phyloP scores from a whole-genome alignment of 2,113 vertebrate species.

The Chamaetylas fuelleborni region DNA sequence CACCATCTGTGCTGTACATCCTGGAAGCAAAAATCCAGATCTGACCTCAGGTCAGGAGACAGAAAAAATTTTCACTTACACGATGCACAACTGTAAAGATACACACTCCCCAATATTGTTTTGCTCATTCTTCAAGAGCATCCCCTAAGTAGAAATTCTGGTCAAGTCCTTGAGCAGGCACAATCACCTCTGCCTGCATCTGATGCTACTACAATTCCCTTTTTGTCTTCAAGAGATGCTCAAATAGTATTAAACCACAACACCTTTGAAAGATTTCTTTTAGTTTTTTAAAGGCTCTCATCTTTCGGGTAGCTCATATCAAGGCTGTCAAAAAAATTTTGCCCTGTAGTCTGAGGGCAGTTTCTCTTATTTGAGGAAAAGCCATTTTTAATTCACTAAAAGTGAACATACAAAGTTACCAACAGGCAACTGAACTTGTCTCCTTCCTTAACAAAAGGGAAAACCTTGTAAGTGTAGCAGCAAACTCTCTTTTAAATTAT shows the following conservation, averaged over 20 bases:
- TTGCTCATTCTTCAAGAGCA: background rate
- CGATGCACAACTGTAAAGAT: background rate
- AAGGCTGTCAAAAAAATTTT: background rate
- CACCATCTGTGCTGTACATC: background rate
- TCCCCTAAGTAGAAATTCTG: background rate
- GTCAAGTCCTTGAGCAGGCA: background rate
- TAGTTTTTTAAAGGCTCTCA: background rate
- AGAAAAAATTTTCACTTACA: background rate
- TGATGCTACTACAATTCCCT: background rate
- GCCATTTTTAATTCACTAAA: background rate
- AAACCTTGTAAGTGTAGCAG: background rate
- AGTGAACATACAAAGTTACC: background rate
- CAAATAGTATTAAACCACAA: background rate
- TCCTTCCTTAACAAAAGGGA: constrained; percentile 1
- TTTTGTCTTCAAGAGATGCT: background rate
- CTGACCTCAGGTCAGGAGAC: background rate
- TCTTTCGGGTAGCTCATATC: background rate
- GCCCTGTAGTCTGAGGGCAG: background rate
- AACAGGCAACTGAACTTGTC: background rate
- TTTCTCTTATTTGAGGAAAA: background rate
- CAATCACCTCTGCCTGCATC: background rate
- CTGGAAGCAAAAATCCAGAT: background rate
- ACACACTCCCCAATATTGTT: background rate
- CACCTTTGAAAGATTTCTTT: background rate
- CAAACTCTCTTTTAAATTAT: constrained; percentile 41